Evolutionary conservation across 2,797 vertebrate species (phyloP).

Genomic region (Mus caroli): DNA sequence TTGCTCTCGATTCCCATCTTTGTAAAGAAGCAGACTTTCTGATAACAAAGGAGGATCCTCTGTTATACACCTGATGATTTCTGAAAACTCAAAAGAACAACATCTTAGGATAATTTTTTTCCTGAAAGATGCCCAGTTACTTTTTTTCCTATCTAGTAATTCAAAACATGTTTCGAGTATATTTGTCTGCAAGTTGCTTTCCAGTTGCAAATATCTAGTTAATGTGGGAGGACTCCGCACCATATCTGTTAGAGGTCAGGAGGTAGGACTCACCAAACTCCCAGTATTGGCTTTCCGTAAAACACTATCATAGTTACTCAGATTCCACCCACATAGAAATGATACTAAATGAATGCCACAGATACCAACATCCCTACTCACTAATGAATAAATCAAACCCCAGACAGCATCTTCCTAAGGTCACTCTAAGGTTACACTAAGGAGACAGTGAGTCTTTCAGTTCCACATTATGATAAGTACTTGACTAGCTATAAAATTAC

Average conservation of each 20-base stretch:
- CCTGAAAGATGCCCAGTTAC: not conserved
- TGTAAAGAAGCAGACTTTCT: constrained; percentile 47
- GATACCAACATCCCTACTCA: not conserved
- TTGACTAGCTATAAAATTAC: not conserved
- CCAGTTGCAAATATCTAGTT: not conserved
- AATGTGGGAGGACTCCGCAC: not conserved
- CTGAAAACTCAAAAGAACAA: not conserved
- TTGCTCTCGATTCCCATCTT: not conserved
- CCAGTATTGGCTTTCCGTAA: not conserved
- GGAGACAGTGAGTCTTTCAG: not conserved
- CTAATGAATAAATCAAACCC: constrained; percentile 7
- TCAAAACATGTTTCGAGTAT: constrained; percentile 42
- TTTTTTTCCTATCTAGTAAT: constrained; percentile 19
- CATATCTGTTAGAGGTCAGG: not conserved
- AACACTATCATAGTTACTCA: not conserved
- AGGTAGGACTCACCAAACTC: not conserved
- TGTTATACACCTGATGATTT: not conserved
- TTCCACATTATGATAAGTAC: not conserved
- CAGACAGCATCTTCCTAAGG: not conserved
- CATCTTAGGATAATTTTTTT: constrained; percentile 44
- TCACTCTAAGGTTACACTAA: not conserved
- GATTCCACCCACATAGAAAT: not conserved
- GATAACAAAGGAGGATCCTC: constrained; percentile 8
- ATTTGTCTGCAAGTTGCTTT: constrained; percentile 27
- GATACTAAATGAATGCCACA: not conserved